phyloP scores from a whole-genome alignment of 2,888 invertebrate genomes.

The Dascillus cervinus region DNA sequence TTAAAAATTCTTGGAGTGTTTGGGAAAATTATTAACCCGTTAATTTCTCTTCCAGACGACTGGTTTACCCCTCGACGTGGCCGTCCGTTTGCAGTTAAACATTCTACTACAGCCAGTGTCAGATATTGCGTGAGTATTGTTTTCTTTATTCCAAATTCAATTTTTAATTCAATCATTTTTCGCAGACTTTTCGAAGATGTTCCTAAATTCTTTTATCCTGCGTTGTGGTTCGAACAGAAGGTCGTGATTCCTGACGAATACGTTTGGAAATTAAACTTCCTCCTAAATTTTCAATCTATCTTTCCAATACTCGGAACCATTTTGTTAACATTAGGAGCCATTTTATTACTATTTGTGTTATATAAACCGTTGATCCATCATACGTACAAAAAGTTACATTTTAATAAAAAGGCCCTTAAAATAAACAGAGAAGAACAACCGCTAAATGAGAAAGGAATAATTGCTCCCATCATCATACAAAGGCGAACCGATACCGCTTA shows the following conservation, averaged over 20 bases:
- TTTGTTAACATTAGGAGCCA: slow-evolving; percentile 2
- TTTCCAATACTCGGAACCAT: slow-evolving; percentile 5
- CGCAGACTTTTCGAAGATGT: slow-evolving; percentile 58
- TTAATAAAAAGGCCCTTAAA: too few relatives aligned
- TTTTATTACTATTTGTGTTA: background rate
- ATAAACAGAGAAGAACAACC: too few relatives aligned
- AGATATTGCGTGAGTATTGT: slow-evolving; percentile 55
- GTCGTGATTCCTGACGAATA: slow-evolving; percentile 53
- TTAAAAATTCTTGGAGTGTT: too few relatives aligned
- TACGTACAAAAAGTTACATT: background rate
- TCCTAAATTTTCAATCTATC: slow-evolving; percentile 30
- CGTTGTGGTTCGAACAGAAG: slow-evolving; percentile 71
- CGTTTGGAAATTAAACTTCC: slow-evolving; percentile 45
- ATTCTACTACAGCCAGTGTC: slow-evolving; percentile 59
- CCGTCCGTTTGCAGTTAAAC: slow-evolving; percentile 74
- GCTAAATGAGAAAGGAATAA: too few relatives aligned
- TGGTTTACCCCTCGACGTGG: slow-evolving; percentile 68
- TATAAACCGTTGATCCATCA: background rate
- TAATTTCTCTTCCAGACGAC: slow-evolving; percentile 46
- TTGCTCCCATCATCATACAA: too few relatives aligned
- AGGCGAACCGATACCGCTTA: too few relatives aligned
- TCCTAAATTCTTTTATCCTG: slow-evolving; percentile 63
- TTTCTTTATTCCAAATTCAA: background rate
- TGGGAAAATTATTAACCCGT: too few relatives aligned
- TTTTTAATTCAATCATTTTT: slow-evolving; percentile 12